Evolutionary conservation across 2,113 vertebrate genomes (phyloP), one percentile per base, ranked within the genome.

Genomic region (Tyto alba): DNA sequence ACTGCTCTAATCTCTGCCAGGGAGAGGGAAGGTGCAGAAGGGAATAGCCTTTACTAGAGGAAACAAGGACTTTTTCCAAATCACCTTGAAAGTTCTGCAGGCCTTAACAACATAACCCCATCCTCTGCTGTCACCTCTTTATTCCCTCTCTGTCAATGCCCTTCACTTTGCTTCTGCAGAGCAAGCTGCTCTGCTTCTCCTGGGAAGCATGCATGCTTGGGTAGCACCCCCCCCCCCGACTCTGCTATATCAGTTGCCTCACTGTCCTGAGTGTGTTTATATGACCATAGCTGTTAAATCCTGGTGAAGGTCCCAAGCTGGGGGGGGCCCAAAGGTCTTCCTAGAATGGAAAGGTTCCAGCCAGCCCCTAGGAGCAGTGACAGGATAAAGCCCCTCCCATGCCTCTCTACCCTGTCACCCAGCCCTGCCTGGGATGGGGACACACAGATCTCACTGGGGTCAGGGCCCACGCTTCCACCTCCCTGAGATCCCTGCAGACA

Each of bases 181-280:
- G 79, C 36, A 3, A 68, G 80, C 55, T 71, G 89, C 93, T 90
- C 91, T 96, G 84, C 87, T 78, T 41, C 79, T 93, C 84, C 89
- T 38, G 90, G 94, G 88, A 94, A 47, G 21, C 60, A 78, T 8
- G 91, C 78, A 55, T 56, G 91, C 96, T 95, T 95, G 94, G 91
- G 71, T 95, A 66, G 86, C 88, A 88, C 60, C 8, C 21, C 43
- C 41, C 19, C 18, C 73, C 62, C 38, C 15, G 5, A 25, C 48
- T 47, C 76, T 72, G 9, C 57, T 81, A 12, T 55, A 40, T 56
- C 68, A 62, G 60, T 30, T 90, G 73, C 53, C 53, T 57, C 26
- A 7, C 29, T 38, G 34, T 78, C 73, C 79, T 22, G 4, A 79
- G 30, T 21, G 40, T 79, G 85, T 60, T 75, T 78, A 8, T 34